A percentile compares a stretch with the other conserved stretches of the same genome.
Conservation (phyloP, 2,113 vertebrate genomes). For the Oenanthe oenanthe region DNA sequence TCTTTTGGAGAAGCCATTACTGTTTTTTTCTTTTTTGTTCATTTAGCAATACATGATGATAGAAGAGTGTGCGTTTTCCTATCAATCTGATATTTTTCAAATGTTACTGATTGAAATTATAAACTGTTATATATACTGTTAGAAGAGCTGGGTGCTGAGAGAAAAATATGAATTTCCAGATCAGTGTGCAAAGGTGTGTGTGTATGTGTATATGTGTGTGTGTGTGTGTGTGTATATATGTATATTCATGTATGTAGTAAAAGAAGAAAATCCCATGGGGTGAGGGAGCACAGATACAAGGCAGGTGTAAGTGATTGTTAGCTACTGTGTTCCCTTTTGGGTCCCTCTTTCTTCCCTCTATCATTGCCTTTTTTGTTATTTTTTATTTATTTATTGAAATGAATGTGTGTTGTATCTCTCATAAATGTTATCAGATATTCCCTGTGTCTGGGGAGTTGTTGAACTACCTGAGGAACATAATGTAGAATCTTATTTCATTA, state of each 20-base stretch:
- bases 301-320: neutral
- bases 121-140: neutral
- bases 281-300: neutral
- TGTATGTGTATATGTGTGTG: neutral
- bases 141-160: neutral
- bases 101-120: neutral
- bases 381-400: constrained; percentile 60
- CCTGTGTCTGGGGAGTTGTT: neutral
- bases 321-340: neutral
- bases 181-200: accelerated
- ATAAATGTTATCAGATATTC: neutral
- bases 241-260: constrained; percentile 29
- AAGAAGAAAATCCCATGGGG: neutral
- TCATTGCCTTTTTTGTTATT: constrained; percentile 20
- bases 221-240: constrained; percentile 19
- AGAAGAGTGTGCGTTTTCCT: neutral
- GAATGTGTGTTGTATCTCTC: neutral
- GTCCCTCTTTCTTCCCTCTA: constrained; percentile 3
- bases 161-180: neutral
- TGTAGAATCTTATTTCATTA: constrained; percentile 9
- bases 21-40: neutral
- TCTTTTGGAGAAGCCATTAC: neutral
- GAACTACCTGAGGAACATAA: constrained; percentile 11
- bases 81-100: neutral
- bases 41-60: neutral